Percentiles rank a stretch among this genome's conserved stretches.
Evolutionary conservation across 2,113 vertebrate species (phyloP).

Genomic region (Camelus bactrianus): DNA sequence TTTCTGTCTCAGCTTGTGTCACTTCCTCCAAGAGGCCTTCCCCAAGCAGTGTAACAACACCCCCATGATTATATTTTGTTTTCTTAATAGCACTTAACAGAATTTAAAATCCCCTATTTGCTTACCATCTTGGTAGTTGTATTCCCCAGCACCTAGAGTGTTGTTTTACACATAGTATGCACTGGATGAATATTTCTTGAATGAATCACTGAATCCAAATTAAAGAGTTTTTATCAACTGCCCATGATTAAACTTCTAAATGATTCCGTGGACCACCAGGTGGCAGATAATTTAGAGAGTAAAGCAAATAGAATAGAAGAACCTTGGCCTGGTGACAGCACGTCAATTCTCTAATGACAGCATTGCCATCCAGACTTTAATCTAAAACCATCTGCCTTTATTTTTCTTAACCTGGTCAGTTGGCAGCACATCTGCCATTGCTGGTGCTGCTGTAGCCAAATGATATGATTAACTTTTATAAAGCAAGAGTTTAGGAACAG

Average conservation of each 20-base stretch:
- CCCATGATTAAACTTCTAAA: conserved; percentile 51
- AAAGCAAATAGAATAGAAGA: conserved; percentile 59
- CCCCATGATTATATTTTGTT: not conserved
- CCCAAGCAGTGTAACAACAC: not conserved
- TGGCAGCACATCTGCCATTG: conserved; percentile 71
- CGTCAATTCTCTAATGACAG: conserved; percentile 65
- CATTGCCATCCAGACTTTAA: conserved; percentile 68
- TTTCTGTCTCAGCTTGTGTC: not conserved
- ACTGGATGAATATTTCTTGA: not conserved
- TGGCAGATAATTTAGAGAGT: conserved; percentile 73
- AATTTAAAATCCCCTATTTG: not conserved
- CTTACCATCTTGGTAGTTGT: not conserved
- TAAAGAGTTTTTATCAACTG: conserved; percentile 37
- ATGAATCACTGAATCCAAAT: conserved; percentile 24
- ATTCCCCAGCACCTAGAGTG: not conserved
- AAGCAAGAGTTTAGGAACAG: not conserved
- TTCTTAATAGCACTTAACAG: not conserved
- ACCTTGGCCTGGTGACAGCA: conserved; percentile 68
- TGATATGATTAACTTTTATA: conserved; percentile 57
- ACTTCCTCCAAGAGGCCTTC: not conserved
- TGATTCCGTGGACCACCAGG: conserved; percentile 67
- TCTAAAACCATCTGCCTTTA: conserved; percentile 81
- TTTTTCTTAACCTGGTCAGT: conserved; percentile 82
- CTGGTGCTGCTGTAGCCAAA: conserved; percentile 56
- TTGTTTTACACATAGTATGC: not conserved